Evolutionary conservation across 1,140 invertebrate genomes (phyloP).

Genomic region (Bombus picipes): DNA sequence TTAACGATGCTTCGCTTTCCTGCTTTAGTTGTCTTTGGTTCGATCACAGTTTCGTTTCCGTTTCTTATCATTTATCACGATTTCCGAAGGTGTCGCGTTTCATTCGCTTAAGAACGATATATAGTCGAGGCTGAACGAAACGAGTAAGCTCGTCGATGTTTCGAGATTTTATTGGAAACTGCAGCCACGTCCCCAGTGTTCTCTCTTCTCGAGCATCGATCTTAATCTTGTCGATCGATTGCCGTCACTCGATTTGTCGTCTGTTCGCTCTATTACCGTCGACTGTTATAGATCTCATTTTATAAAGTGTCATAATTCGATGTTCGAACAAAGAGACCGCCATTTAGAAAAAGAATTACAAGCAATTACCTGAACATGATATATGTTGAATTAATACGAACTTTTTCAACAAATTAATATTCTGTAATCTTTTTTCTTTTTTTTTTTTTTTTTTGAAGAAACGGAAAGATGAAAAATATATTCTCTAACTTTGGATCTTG

Average conservation of each 20-base stretch:
- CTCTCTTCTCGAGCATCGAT: not conserved
- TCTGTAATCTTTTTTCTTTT: no score
- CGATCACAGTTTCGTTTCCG: not conserved
- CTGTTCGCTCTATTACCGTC: not conserved
- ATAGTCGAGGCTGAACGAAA: not conserved
- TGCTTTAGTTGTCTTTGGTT: not conserved
- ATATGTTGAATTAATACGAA: not conserved
- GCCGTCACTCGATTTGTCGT: constrained; percentile 8
- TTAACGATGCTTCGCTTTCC: not conserved
- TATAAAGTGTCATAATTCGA: not conserved
- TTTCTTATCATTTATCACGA: constrained; percentile 48
- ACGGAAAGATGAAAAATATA: no score
- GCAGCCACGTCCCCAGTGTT: not conserved
- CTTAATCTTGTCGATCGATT: constrained; percentile 37
- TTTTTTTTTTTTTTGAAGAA: no score
- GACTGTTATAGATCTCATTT: not conserved
- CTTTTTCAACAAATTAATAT: not conserved
- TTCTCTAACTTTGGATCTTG: no score
- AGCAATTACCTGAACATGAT: no score
- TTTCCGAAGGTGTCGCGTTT: constrained; percentile 18
- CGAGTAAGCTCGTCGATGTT: not conserved
- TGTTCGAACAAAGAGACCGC: not conserved
- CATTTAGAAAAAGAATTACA: not conserved
- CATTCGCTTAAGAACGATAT: constrained; percentile 39
- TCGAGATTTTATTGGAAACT: constrained; percentile 28